Conservation (phyloP, 1,140 invertebrate species). For the Drosophila trapezifrons region DNA sequence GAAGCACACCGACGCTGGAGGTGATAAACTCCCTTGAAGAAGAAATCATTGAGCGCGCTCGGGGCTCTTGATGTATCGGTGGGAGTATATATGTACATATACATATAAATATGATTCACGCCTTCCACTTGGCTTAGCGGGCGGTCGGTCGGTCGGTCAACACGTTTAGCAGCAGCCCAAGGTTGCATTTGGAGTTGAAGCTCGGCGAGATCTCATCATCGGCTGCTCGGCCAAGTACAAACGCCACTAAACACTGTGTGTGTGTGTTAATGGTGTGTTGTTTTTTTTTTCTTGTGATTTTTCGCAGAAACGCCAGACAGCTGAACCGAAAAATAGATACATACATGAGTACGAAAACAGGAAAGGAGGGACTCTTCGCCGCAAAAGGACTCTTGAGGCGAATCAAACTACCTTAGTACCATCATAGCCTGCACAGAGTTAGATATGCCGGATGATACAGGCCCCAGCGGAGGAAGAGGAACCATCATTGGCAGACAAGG, state of each 20-base stretch:
- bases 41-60: too few species aligned
- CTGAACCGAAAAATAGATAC: conserved; percentile 35
- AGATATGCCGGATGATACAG: conserved; percentile 52
- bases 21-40: conserved; percentile 16
- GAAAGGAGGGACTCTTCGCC: conserved; percentile 27
- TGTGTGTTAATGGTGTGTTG: background rate
- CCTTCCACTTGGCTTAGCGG: conserved; percentile 13
- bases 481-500: conserved; percentile 37
- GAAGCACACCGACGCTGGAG: background rate
- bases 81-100: background rate
- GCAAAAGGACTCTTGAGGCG: conserved; percentile 36
- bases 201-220: conserved; percentile 4
- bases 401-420: conserved; percentile 43
- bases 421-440: conserved; percentile 41
- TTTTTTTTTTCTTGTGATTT: conserved; percentile 10
- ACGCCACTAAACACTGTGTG: background rate
- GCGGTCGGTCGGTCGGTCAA: conserved; percentile 12
- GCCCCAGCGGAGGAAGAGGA: background rate
- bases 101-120: background rate
- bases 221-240: background rate
- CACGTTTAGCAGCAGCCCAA: conserved; percentile 17
- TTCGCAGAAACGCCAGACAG: conserved; percentile 28
- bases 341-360: conserved; percentile 54
- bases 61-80: background rate
- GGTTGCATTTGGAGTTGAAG: conserved; percentile 18